Evolutionary conservation across 2,113 vertebrate species (phyloP), one percentile per base, ranked within the genome.

Genomic region (Otolemur garnettii): DNA sequence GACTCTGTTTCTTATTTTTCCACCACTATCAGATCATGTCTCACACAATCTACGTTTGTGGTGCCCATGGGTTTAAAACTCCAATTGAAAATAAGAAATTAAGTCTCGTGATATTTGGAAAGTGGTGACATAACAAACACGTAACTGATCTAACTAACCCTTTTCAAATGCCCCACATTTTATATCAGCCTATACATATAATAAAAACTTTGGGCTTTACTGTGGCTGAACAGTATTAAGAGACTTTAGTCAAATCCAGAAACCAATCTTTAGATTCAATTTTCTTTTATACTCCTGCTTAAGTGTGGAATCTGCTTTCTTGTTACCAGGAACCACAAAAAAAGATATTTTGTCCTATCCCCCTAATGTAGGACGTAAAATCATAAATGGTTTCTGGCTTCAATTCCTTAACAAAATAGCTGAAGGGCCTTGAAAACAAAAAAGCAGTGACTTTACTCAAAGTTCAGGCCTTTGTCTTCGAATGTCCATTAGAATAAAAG

Each of bases 361-460:
- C 62, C 84, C 26, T 42, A 50, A 77, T 0, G 1, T 7, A 64
- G 28, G 60, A 15, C 55, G 15, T 4, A 62, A 55, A 33, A 24
- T 90, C 96, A 90, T 45, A 45, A 69, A 69, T 17, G 50, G 28
- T 45, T 95, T 91, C 86, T 89, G 60, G 59, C 71, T 84, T 94
- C 77, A 0, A 0, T 35, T 9, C 57, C 62, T 64, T 66, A 81
- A 53, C 57, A 38, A 75, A 80, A 30, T 26, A 82, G 82, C 50
- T 21, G 35, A 69, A 60, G 14, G 66, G 26, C 6, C 2, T 9
- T 28, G 45, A 72, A 55, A 93, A 72, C 86, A 81, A 81, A 87
- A 60, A 57, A 33, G 5, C 13, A 83, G 30, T 1, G 24, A 42
- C 89, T 75, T 94, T 89, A 90, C 19, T 69, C 30, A 21, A 91